phyloP scores from a whole-genome alignment of 2,113 vertebrate genomes.

The Phylloscopus whistleri region DNA sequence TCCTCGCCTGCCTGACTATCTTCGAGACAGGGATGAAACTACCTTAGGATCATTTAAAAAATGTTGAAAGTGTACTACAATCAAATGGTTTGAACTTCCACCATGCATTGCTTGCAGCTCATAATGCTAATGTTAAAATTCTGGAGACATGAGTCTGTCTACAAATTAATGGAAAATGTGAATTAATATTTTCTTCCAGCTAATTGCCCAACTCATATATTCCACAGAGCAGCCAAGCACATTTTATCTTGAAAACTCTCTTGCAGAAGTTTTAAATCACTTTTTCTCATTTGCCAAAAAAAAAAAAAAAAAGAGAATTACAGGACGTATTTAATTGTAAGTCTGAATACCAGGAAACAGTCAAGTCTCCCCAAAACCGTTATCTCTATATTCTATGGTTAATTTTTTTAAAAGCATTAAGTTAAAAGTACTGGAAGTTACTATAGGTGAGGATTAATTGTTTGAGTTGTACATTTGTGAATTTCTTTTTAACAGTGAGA shows the following conservation, averaged over 20 bases:
- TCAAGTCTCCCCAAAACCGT: neutral
- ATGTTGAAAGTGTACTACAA: constrained; percentile 13
- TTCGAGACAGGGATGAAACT: constrained; percentile 21
- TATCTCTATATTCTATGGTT: neutral
- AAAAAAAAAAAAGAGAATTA: neutral
- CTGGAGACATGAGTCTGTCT: constrained; percentile 59
- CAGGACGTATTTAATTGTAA: neutral
- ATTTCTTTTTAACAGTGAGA: neutral
- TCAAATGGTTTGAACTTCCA: constrained; percentile 60
- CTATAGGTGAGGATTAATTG: neutral
- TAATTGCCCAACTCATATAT: constrained; percentile 27
- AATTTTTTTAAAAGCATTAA: neutral
- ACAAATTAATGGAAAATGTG: constrained; percentile 60
- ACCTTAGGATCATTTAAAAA: neutral
- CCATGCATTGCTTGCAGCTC: neutral
- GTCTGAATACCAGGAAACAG: neutral
- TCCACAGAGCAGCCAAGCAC: neutral
- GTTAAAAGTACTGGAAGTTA: neutral
- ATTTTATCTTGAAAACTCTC: constrained; percentile 3
- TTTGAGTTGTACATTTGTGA: neutral
- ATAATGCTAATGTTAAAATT: constrained; percentile 46
- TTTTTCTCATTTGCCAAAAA: neutral
- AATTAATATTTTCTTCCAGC: constrained; percentile 45
- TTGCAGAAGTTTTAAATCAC: neutral
- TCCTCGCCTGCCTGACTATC: neutral